phyloP scores from a whole-genome alignment of 2,888 invertebrate species.

The Exocentrus adspersus region DNA sequence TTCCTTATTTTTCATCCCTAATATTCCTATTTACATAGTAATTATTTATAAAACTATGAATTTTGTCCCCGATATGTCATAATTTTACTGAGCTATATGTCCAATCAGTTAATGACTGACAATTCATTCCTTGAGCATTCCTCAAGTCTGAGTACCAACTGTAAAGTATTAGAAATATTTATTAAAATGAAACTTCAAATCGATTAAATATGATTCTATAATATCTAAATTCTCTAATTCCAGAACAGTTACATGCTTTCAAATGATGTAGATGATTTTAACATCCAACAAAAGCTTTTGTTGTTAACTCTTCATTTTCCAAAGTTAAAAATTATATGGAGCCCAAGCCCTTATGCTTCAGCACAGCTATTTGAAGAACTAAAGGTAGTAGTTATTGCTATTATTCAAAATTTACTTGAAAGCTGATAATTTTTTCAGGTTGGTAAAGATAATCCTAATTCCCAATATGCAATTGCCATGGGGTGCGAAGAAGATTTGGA shows the following conservation, averaged over 20 bases:
- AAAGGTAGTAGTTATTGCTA: constrained; percentile 73
- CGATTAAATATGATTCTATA: no score
- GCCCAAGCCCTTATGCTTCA: constrained; percentile 94
- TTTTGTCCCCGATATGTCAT: no score
- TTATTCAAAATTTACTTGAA: background rate
- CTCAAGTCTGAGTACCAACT: no score
- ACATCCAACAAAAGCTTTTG: constrained; percentile 87
- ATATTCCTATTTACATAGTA: no score
- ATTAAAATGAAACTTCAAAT: no score
- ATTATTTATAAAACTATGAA: no score
- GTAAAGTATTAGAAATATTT: no score
- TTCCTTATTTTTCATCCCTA: no score
- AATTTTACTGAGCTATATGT: no score
- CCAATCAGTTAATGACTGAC: no score
- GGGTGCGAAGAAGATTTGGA: constrained; percentile 73
- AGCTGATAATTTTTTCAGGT: constrained; percentile 64
- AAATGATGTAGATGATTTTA: constrained; percentile 78
- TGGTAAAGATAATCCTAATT: constrained; percentile 84
- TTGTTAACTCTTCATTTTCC: constrained; percentile 96
- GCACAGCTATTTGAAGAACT: constrained; percentile 96
- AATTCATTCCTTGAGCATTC: no score
- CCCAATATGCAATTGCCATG: constrained; percentile 76
- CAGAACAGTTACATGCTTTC: constrained; percentile 85
- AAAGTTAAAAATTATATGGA: constrained; percentile 92
- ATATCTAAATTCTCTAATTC: constrained; percentile 40